phyloP scores from a whole-genome alignment of 1,140 invertebrate genomes.

The Laupala kohalensis region DNA sequence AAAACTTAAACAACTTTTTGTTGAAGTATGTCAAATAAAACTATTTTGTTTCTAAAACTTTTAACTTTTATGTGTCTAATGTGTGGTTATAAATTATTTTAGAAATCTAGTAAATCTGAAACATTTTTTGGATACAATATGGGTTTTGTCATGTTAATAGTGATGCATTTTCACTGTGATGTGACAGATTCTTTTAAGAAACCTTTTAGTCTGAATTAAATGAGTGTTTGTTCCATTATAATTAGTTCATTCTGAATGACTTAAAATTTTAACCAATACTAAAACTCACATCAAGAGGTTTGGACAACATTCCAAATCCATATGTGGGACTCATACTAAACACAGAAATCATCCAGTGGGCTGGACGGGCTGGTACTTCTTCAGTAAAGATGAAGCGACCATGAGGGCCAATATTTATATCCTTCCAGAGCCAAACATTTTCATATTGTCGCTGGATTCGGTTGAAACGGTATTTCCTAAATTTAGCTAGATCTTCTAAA shows the following conservation, averaged over 20 bases:
- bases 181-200: not conserved
- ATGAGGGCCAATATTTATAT: conserved; percentile 85
- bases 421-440: conserved; percentile 88
- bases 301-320: conserved; percentile 74
- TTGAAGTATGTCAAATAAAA: no score
- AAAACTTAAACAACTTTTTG: no score
- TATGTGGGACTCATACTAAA: conserved; percentile 74
- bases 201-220: no score
- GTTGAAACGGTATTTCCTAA: conserved; percentile 73
- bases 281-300: conserved; percentile 51
- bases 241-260: no score
- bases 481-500: conserved; percentile 46
- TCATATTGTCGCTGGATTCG: conserved; percentile 79
- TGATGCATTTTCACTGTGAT: not conserved
- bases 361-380: conserved; percentile 71
- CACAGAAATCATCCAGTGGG: conserved; percentile 84
- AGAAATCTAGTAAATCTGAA: no score
- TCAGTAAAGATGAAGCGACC: conserved; percentile 74
- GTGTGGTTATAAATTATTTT: no score
- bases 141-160: no score
- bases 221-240: no score
- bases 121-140: no score
- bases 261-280: no score
- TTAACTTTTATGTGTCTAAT: no score
- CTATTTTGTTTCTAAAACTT: no score